Percentiles rank a stretch among this genome's conserved stretches.
These are phyloP conservation scores for Cheilosia grossa DNA, from an alignment of 2,888 invertebrate genomes.

Conservation along the genomic window DNA sequence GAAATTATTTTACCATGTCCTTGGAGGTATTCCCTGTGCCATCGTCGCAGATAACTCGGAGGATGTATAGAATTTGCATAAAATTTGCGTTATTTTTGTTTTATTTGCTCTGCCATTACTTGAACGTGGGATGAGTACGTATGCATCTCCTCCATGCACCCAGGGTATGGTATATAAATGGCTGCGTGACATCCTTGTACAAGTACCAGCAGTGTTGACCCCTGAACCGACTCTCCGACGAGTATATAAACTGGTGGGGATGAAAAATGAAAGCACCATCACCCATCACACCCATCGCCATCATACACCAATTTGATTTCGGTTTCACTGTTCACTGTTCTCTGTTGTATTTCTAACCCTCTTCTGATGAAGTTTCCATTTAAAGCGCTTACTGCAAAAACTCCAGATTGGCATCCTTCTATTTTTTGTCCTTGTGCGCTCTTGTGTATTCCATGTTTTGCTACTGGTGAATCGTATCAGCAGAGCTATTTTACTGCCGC, in stretches of 20 bases:
- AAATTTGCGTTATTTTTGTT: slow-evolving; percentile 80
- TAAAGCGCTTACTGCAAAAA: slow-evolving; percentile 54
- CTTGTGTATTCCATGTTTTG: slow-evolving; percentile 4
- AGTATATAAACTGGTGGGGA: slow-evolving; percentile 21
- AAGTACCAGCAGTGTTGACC: slow-evolving; percentile 2
- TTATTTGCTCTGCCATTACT: slow-evolving; percentile 75
- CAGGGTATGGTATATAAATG: neutral
- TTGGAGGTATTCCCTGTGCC: slow-evolving; percentile 34
- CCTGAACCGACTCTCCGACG: neutral
- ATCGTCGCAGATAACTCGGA: slow-evolving; percentile 58
- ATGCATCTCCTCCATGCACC: slow-evolving; percentile 9
- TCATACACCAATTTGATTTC: slow-evolving; percentile 57
- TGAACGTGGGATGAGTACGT: slow-evolving; percentile 21
- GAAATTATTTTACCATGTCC: slow-evolving; percentile 50
- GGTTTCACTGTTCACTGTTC: slow-evolving; percentile 38
- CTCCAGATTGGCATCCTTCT: slow-evolving; percentile 33
- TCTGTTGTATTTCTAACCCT: slow-evolving; percentile 45
- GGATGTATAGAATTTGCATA: slow-evolving; percentile 82
- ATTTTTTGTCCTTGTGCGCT: slow-evolving; percentile 18
- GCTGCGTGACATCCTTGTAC: slow-evolving; percentile 22
- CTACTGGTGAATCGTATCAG: slow-evolving; percentile 13
- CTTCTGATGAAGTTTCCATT: slow-evolving; percentile 57
- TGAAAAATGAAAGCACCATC: slow-evolving; percentile 28
- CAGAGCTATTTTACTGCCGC: slow-evolving; percentile 51
- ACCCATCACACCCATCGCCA: slow-evolving; percentile 39